A percentile compares a stretch with the other conserved stretches of the same genome.
These are phyloP conservation scores for Apantesis nais DNA, from an alignment of 2,888 invertebrate genomes.

Conservation along the genomic window DNA sequence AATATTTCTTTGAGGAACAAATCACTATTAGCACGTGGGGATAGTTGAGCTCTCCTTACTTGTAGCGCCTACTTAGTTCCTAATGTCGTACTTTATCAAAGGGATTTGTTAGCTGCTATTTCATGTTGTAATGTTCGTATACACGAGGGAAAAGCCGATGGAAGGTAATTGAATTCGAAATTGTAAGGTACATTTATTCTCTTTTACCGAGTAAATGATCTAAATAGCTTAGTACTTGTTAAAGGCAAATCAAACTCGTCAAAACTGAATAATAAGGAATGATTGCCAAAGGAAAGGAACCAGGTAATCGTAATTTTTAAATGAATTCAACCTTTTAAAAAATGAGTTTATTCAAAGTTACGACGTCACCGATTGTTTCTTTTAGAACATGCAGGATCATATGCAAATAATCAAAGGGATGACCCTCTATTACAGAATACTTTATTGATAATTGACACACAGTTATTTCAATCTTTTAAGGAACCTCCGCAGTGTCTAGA, in stretches of 20 bases:
- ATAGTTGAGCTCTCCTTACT: slow-evolving; percentile 60
- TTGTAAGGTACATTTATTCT: neutral
- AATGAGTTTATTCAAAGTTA: neutral
- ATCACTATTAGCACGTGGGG: slow-evolving; percentile 70
- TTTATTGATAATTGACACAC: neutral
- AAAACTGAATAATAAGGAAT: neutral
- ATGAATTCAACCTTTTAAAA: neutral
- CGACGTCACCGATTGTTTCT: neutral
- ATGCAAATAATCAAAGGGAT: neutral
- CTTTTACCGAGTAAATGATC: neutral
- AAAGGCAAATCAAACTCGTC: neutral
- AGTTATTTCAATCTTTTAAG: neutral
- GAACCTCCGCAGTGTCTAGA: neutral
- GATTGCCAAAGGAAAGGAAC: neutral
- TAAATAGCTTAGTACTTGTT: neutral
- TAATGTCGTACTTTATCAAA: slow-evolving; percentile 58
- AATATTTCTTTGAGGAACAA: slow-evolving; percentile 62
- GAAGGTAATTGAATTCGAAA: slow-evolving; percentile 6
- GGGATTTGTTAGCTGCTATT: slow-evolving; percentile 44
- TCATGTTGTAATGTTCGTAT: slow-evolving; percentile 14
- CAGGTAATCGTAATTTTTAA: neutral
- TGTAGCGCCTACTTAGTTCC: slow-evolving; percentile 46
- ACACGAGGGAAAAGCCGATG: neutral
- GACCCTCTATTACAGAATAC: neutral
- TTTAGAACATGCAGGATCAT: neutral